Evolutionary conservation across 2,888 invertebrate genomes (phyloP).

Genomic region (Sialis lutaria): DNA sequence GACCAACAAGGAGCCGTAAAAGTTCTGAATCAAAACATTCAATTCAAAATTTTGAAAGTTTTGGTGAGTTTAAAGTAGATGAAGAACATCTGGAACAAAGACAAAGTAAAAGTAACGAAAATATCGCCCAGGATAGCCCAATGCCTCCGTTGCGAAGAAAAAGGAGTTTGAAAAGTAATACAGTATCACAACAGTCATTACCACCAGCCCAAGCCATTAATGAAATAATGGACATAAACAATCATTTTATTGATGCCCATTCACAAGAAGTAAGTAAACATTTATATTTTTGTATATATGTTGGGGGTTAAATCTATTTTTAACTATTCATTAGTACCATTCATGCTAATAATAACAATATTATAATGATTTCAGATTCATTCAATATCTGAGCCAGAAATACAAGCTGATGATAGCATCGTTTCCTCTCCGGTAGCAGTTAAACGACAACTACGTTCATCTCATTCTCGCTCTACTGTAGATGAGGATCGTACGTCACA

Average conservation of each 20-base stretch:
- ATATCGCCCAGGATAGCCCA: slow-evolving; percentile 12
- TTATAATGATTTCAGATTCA: not conserved
- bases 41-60: not conserved
- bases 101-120: slow-evolving; percentile 10
- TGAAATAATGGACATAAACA: not conserved
- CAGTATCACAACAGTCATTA: not conserved
- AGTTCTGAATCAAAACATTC: slow-evolving; percentile 14
- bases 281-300: no score
- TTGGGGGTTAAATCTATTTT: no score
- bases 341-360: not conserved
- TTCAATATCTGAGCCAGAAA: not conserved
- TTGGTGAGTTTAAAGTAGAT: slow-evolving; percentile 14
- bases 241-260: not conserved
- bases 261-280: slow-evolving; percentile 13
- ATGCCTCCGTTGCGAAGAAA: slow-evolving; percentile 19
- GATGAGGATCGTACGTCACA: slow-evolving; percentile 58
- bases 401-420: slow-evolving; percentile 22
- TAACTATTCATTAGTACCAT: slow-evolving; percentile 5
- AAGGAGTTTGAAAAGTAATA: slow-evolving; percentile 21
- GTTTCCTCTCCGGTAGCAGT: slow-evolving; percentile 35
- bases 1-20: slow-evolving; percentile 31
- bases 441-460: slow-evolving; percentile 34
- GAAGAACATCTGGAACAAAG: slow-evolving; percentile 4
- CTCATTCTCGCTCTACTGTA: slow-evolving; percentile 29
- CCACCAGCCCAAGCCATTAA: no score